Conservation (phyloP, 1,140 invertebrate genomes). For the Aphis gossypii region DNA sequence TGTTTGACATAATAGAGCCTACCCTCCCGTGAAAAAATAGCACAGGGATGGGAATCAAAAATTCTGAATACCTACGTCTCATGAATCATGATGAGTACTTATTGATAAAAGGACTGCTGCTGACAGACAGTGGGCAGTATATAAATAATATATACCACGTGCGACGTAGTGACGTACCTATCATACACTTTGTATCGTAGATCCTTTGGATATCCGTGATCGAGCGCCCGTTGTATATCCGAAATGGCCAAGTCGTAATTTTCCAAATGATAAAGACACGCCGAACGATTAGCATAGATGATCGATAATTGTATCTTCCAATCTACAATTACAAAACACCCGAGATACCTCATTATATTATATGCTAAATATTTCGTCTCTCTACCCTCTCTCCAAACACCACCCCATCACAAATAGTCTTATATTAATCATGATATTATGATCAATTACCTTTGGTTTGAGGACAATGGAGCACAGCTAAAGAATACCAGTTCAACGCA, state of each 20-base stretch:
- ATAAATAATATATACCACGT: background rate
- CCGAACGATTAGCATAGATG: constrained; percentile 86
- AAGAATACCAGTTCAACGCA: constrained; percentile 1
- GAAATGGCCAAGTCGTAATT: constrained; percentile 72
- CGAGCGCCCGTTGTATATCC: constrained; percentile 77
- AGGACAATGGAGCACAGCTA: constrained; percentile 14
- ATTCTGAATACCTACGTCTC: no score
- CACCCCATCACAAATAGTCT: background rate
- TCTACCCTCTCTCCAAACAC: no score
- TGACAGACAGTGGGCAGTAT: background rate
- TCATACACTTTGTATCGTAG: constrained; percentile 80
- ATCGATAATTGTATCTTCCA: constrained; percentile 70
- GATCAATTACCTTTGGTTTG: constrained; percentile 17
- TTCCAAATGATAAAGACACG: constrained; percentile 81
- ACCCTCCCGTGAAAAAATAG: no score
- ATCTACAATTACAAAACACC: background rate
- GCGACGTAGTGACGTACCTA: constrained; percentile 65
- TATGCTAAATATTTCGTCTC: background rate
- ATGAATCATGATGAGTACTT: no score
- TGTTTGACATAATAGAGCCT: no score
- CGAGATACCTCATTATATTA: background rate
- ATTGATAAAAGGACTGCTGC: background rate
- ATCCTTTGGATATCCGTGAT: constrained; percentile 76
- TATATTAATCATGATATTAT: background rate
- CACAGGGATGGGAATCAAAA: no score